Evolutionary conservation across 2,888 invertebrate species (phyloP).

Genomic region (Criorhina ranunculi): DNA sequence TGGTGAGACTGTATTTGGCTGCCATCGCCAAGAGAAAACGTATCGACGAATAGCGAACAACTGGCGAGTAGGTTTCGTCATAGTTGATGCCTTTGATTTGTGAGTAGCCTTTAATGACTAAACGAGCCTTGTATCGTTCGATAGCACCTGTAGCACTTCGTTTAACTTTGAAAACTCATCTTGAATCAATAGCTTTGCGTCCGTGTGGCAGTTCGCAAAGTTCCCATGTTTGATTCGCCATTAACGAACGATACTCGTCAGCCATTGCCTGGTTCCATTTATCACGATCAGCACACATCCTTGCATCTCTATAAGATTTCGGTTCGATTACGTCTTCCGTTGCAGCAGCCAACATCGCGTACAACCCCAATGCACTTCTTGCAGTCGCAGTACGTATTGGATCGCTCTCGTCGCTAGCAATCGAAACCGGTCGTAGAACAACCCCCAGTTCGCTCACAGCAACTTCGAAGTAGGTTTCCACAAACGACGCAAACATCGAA

Average conservation of each 20-base stretch:
- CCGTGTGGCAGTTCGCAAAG: too few relatives aligned
- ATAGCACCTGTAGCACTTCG: background rate
- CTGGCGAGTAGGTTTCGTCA: slow-evolving; percentile 45
- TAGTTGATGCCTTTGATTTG: slow-evolving; percentile 26
- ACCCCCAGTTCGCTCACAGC: slow-evolving; percentile 9
- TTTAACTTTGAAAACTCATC: background rate
- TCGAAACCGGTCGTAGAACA: background rate
- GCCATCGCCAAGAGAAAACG: background rate
- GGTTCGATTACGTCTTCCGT: background rate
- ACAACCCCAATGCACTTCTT: background rate
- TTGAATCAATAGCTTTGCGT: too few relatives aligned
- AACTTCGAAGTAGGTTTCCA: slow-evolving; percentile 27
- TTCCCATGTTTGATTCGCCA: too few relatives aligned
- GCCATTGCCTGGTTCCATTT: too few relatives aligned
- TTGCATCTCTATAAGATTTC: background rate
- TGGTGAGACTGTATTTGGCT: too few relatives aligned
- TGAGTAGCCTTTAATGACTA: slow-evolving; percentile 35
- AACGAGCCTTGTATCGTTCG: slow-evolving; percentile 19
- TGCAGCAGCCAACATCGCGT: background rate
- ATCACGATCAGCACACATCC: too few relatives aligned
- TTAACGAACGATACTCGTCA: too few relatives aligned
- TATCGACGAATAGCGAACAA: slow-evolving; percentile 32
- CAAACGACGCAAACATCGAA: slow-evolving; percentile 2
- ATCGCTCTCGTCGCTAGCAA: background rate
- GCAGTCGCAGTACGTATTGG: background rate